Evolutionary conservation across 2,797 vertebrate genomes (phyloP), one percentile per base, ranked within the genome.

Genomic region (Rhinatrema bivittatum): DNA sequence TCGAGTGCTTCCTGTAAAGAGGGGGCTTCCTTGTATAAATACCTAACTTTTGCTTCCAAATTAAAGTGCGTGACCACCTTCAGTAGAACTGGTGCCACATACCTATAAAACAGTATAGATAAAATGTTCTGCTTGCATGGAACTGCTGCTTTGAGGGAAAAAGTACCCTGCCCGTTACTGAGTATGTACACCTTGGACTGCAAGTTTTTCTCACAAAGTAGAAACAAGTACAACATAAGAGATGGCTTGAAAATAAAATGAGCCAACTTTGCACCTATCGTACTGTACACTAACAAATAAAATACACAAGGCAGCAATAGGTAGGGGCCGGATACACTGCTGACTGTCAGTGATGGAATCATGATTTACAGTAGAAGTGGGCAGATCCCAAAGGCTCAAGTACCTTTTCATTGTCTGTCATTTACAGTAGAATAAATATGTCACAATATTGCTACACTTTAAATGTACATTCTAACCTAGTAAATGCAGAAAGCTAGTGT

Each of bases 361-460:
- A 91, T 88, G 84, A 90, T 92, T 94, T 97, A 97, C 92, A 97
- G 91, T 97, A 94, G 90, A 88, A 86, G 93, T 90, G 93, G 93
- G 89, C 82, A 87, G 78, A 83, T 91, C 91, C 93, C 91, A 91
- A n/a, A 93, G 91, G 94, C 92, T 98, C 91, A 86, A 91, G 89
- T 92, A 91, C 90, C 85, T 79, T 83, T 85, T 72, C 85, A 82
- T 88, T 85, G 86, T 88, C 91, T 87, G 75, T 96, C 88, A 93
- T 95, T 91, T 96, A 94, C 93, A 98, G 89, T 94, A 94, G 93
- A 99, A 98, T 98, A 98, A 98, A 99, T 99, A 98, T 88, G 82
- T 75, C 62, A 69, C 94, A n/a, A n/a, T 97, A 97, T 93, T 94
- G 91, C 93, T 97, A 97, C 91, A 84, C 84, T 80, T 87, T 44